Conservation (phyloP, 2,888 invertebrate genomes). For the Trichopoda pennipes region DNA sequence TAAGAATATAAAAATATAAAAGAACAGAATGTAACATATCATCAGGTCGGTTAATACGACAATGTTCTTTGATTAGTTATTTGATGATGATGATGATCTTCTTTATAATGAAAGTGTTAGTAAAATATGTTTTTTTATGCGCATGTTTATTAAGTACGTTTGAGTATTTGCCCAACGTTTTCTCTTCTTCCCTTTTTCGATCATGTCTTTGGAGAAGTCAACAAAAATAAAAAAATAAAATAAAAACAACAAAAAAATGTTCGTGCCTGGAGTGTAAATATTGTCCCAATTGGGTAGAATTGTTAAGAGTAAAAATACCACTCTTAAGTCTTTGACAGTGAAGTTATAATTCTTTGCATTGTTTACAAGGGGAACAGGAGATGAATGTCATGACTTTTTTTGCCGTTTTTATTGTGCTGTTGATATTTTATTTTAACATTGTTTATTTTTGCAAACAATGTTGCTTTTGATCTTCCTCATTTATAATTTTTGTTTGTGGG, state of each 20-base stretch:
- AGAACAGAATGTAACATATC: background rate
- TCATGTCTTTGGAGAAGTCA: background rate
- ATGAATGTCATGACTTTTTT: conserved; percentile 23
- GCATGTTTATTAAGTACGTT: conserved; percentile 27
- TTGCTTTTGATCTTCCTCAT: conserved; percentile 57
- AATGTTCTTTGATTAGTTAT: conserved; percentile 13
- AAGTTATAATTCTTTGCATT: background rate
- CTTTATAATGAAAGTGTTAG: conserved; percentile 55
- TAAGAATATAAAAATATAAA: no score
- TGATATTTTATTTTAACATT: conserved; percentile 72
- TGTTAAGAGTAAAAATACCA: conserved; percentile 7
- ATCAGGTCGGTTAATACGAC: background rate
- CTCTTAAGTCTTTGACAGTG: background rate
- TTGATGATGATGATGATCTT: conserved; percentile 40
- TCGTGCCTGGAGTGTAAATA: conserved; percentile 78
- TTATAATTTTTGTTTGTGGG: conserved; percentile 33
- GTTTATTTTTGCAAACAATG: conserved; percentile 71
- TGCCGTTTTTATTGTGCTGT: conserved; percentile 9
- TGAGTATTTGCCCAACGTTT: conserved; percentile 31
- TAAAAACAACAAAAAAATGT: conserved; percentile 67
- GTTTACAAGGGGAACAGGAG: conserved; percentile 25
- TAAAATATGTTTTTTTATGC: conserved; percentile 49
- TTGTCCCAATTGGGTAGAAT: conserved; percentile 73
- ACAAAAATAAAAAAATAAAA: conserved; percentile 22
- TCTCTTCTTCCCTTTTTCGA: conserved; percentile 27